These are phyloP conservation scores for Poecile atricapillus DNA, from an alignment of 2,113 vertebrate genomes.

Conservation along the genomic window DNA sequence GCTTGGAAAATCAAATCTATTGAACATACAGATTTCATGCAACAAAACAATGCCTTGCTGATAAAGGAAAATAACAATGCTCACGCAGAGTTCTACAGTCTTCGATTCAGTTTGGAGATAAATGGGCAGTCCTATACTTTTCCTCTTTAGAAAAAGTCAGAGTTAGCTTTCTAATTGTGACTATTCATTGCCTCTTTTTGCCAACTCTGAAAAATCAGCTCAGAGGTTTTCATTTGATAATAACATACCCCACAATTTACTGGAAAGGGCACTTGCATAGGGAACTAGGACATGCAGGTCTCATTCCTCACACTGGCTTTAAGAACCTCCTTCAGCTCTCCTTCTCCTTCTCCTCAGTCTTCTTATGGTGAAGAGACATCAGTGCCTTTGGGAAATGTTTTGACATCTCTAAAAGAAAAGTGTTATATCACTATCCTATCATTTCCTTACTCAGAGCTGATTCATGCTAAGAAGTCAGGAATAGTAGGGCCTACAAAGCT, in stretches of 20 bases:
- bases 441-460: not conserved
- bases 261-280: not conserved
- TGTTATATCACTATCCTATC: not conserved
- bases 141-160: not conserved
- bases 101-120: constrained; percentile 13
- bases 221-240: not conserved
- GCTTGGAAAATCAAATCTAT: constrained; percentile 67
- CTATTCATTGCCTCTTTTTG: not conserved
- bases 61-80: constrained; percentile 50
- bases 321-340: not conserved
- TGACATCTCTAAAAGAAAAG: constrained; percentile 4
- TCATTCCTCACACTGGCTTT: not conserved
- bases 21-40: constrained; percentile 32
- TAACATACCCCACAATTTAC: not conserved
- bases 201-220: not conserved
- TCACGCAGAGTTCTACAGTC: not conserved
- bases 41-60: constrained; percentile 56
- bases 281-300: not conserved
- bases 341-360: not conserved
- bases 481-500: not conserved
- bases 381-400: not conserved
- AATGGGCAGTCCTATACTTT: not conserved
- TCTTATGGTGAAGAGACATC: not conserved
- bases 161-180: not conserved
- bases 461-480: not conserved